Conservation (phyloP, 1,140 invertebrate genomes). For the Platyscapa corneri region DNA sequence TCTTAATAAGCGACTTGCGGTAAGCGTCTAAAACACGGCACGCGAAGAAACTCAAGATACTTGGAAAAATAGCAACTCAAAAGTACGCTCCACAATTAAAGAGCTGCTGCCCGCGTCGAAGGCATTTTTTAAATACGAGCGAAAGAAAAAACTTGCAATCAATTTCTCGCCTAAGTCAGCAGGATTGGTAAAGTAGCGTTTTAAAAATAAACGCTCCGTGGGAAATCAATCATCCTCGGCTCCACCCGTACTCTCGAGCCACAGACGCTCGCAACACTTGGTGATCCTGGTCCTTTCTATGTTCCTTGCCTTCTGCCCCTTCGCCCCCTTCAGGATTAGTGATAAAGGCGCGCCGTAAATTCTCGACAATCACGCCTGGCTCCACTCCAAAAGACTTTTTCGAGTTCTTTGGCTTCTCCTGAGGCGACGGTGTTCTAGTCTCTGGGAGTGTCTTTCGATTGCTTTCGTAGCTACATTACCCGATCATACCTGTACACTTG, state of each 20-base stretch:
- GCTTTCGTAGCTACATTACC: background rate
- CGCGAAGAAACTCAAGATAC: too few species aligned
- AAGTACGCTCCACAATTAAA: slow-evolving; percentile 1
- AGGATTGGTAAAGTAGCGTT: slow-evolving; percentile 24
- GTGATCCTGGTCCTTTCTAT: slow-evolving; percentile 10
- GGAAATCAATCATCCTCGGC: slow-evolving; percentile 23
- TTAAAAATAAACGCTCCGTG: slow-evolving; percentile 21
- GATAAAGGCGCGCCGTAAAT: slow-evolving; percentile 52
- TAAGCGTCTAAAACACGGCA: too few species aligned
- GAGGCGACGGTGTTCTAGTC: too few species aligned
- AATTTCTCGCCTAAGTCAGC: slow-evolving; percentile 22
- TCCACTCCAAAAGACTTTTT: slow-evolving; percentile 59
- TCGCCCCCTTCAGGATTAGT: background rate
- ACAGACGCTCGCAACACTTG: background rate
- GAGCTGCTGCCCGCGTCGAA: background rate
- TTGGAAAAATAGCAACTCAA: too few species aligned
- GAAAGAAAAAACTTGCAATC: slow-evolving; percentile 9
- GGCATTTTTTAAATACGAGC: background rate
- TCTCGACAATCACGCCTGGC: slow-evolving; percentile 61
- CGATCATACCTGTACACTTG: slow-evolving; percentile 4
- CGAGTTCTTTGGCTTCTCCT: slow-evolving; percentile 28
- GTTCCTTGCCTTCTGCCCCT: background rate
- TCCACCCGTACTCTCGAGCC: background rate
- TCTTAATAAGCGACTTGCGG: background rate
- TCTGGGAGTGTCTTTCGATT: slow-evolving; percentile 3